A percentile compares a stretch with the other conserved stretches of the same genome.
These are phyloP conservation scores for Circaetus gallicus DNA, from an alignment of 2,113 vertebrate species.

Conservation along the genomic window DNA sequence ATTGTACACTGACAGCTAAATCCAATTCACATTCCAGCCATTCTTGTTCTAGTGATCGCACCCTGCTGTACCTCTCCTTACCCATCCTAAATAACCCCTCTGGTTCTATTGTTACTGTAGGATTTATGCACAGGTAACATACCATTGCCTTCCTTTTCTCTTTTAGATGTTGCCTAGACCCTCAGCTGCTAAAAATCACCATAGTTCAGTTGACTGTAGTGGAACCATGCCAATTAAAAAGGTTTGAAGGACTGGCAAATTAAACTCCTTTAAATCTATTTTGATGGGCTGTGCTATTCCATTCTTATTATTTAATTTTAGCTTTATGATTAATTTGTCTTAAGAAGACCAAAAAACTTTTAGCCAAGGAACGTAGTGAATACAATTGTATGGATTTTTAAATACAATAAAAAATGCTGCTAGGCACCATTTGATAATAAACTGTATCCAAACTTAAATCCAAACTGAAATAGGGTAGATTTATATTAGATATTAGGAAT, in stretches of 20 bases:
- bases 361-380: neutral
- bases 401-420: neutral
- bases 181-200: neutral
- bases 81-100: neutral
- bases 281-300: neutral
- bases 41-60: neutral
- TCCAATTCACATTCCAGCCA: neutral
- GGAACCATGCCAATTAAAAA: neutral
- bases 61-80: neutral
- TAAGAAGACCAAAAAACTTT: neutral
- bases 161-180: neutral
- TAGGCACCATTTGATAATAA: neutral
- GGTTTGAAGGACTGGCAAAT: neutral
- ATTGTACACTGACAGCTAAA: neutral
- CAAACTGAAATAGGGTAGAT: too few species aligned
- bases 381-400: neutral
- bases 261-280: neutral
- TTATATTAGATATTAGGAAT: too few species aligned
- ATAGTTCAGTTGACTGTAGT: neutral
- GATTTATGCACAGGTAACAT: neutral
- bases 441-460: neutral
- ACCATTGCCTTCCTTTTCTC: neutral
- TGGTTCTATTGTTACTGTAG: neutral
- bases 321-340: neutral
- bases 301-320: neutral